Percentiles rank a stretch among this genome's conserved stretches.
Evolutionary conservation across 2,888 invertebrate genomes (phyloP).

Genomic region (Norana najaformis): DNA sequence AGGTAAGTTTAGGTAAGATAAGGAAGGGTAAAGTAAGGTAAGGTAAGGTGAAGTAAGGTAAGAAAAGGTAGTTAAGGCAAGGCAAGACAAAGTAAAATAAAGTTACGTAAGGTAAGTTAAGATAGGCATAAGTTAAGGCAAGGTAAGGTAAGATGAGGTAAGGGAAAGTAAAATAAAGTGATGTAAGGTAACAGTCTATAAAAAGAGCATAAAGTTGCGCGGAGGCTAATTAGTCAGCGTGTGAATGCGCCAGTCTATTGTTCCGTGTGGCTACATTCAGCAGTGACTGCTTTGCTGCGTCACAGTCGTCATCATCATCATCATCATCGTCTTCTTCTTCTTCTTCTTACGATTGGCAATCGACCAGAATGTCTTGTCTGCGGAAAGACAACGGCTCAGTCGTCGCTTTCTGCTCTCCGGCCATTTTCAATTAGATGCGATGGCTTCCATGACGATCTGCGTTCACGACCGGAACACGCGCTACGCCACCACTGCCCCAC

Average conservation of each 20-base stretch:
- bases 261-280: neutral
- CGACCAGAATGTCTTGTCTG: neutral
- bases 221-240: conserved; percentile 7
- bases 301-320: neutral
- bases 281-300: neutral
- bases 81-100: no score
- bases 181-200: no score
- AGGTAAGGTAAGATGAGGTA: no score
- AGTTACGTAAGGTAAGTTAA: no score
- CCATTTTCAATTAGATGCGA: conserved; percentile 13
- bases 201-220: neutral
- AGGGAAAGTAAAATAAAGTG: no score
- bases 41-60: no score
- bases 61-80: no score
- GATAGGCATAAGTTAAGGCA: no score
- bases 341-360: neutral
- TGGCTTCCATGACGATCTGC: conserved; percentile 7
- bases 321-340: neutral
- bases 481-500: neutral
- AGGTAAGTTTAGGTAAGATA: no score
- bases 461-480: neutral
- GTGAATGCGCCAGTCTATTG: neutral
- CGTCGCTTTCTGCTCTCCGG: neutral
- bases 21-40: no score
- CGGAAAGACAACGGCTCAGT: neutral